Base-by-base conservation (phyloP, 35 echinoderm and acorn worm species). In the Heliocidaris erythrogramma region DNA sequence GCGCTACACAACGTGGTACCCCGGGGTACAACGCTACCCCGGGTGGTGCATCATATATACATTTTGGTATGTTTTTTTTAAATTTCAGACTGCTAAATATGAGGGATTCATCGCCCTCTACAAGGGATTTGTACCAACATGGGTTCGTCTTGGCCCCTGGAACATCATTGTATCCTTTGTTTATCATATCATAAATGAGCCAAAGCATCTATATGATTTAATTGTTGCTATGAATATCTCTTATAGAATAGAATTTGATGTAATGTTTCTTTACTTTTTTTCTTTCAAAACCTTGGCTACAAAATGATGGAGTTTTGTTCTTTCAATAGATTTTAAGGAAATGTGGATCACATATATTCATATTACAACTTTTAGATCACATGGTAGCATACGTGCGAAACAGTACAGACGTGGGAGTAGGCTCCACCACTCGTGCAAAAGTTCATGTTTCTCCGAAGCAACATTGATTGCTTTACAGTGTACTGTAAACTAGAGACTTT, bases 101-200 rank as follows among this genome's bases (percentile, higher is more conserved):
- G 97, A 99, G 84, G 96, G 96, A 8, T 96, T 97, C 61, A 84
- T 96, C 29, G 98, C 98, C 9, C 93, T 99, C 92, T 99, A 99
- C 90, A 97, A 99, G 85, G 98, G 98, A 9, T 99, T 99, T 94
- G 97, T 99, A 90, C 98, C 98, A 86, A 99, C 96, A 10, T 99
- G 97, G 96, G 94, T 99, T 6, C 95, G 98, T 47, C 95, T 99
- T 24, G 97, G 97, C 61, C 98, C 98, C 30, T 99, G 98, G 98
- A 99, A 99, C 32, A 99, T 99, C 52, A 99, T 99, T 96, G 98
- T 99, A 99, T 99, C 98, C 98, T 99, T 99, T 30, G 16, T 30
- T 59, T 6, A 5, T n/a, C 8, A 53, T 84, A 4, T 32, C 48
- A 94, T 21, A 96, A 5, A 7, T 29, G 13, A 32, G 24, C 32